Conservation (phyloP, 2,797 vertebrate genomes). For the Aulostomus chinensis region DNA sequence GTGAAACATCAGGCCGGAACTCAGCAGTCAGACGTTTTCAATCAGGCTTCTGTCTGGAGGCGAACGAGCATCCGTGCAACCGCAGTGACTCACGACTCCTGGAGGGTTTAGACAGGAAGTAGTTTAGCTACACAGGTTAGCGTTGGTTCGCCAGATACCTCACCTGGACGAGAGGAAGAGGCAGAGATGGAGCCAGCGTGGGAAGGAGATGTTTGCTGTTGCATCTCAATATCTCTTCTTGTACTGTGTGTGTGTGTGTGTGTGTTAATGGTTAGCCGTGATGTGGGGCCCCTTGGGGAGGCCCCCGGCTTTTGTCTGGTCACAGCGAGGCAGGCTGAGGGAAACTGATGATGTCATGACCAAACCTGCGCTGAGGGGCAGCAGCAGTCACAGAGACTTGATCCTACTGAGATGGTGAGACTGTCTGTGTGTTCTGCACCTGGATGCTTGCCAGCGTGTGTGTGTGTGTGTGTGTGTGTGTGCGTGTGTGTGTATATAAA, state of each 20-base stretch:
- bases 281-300: constrained; percentile 11
- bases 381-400: too few relatives aligned
- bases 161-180: constrained; percentile 11
- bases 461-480: too few relatives aligned
- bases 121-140: constrained; percentile 9
- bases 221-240: neutral
- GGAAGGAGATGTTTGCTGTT: constrained; percentile 21
- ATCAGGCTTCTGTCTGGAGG: too few relatives aligned
- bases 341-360: too few relatives aligned
- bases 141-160: constrained; percentile 25
- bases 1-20: too few relatives aligned
- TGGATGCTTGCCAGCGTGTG: neutral
- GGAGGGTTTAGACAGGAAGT: too few relatives aligned
- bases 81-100: too few relatives aligned
- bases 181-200: neutral
- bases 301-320: constrained; percentile 10
- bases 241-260: constrained; percentile 2
- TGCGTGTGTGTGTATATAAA: neutral
- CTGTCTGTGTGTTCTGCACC: too few relatives aligned
- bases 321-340: neutral
- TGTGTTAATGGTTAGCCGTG: constrained; percentile 7
- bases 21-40: too few relatives aligned
- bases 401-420: too few relatives aligned
- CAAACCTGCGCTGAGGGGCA: too few relatives aligned
- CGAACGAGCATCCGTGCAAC: too few relatives aligned